Evolutionary conservation across 2,113 vertebrate species (phyloP), one percentile per base, ranked within the genome.

Genomic region (Alosa alosa): DNA sequence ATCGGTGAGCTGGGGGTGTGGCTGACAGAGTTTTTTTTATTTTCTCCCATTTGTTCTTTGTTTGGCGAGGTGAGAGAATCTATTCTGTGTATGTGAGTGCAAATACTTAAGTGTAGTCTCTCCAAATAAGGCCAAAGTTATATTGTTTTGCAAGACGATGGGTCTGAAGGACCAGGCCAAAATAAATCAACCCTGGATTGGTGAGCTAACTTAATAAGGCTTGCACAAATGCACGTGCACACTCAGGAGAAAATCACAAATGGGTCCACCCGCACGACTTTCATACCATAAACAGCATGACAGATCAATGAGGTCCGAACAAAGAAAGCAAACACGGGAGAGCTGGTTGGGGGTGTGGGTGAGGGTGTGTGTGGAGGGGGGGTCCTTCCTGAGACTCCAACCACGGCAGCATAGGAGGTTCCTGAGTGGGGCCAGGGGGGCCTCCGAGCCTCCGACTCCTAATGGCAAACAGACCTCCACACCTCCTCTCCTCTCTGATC

Each of bases 391-490:
- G 64, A 72, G 25, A 72, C 64, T 85, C 82, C 25, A 17, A 75
- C n/a, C 86, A 78, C 83, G 57, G 52, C 84, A 75, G 78, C 22
- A 11, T 82, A 87, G 47, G 47, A 86, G 88, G 87, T 84, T 15
- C 84, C 45, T 47, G 46, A 86, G 68, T 83, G 82, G 44, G 85
- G 84, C 55, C 84, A 84, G 81, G 81, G 84, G 78, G 88, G 89
- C 90, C 88, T 88, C 82, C 88, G 81, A 17, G 84, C 85, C 86
- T 49, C 84, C 57, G 68, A 82, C 49, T 82, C 89, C 75, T 92
- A 92, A 94, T 92, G 89, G 89, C 87, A 90, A 88, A 89, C 92
- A 94, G 91, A 86, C 90, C 89, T 88, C 92, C 88, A 11, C 13
- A 10, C 4, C 64, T 36, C 64, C 87, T 89, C 87, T 83, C 64